phyloP scores from a whole-genome alignment of 2,797 vertebrate genomes.

The Phoxinus dragarum region DNA sequence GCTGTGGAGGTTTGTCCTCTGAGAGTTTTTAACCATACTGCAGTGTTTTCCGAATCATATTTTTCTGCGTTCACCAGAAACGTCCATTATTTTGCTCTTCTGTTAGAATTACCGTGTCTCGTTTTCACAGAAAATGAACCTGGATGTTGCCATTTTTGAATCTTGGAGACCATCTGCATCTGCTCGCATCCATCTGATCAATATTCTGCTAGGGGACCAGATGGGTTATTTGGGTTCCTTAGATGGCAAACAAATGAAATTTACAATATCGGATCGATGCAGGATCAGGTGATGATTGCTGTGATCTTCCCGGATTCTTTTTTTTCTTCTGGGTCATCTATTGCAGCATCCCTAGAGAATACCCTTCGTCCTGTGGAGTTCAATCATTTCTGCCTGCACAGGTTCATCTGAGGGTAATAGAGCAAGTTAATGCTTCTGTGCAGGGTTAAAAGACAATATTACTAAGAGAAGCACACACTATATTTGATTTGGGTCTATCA shows the following conservation, averaged over 20 bases:
- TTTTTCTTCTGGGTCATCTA: slow-evolving; percentile 46
- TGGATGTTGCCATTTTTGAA: slow-evolving; percentile 1
- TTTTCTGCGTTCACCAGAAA: not conserved
- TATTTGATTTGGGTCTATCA: slow-evolving; percentile 43
- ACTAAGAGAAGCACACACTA: slow-evolving; percentile 31
- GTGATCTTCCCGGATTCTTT: slow-evolving; percentile 58
- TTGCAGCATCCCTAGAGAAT: slow-evolving; percentile 42
- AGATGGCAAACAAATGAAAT: slow-evolving; percentile 61
- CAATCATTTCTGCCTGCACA: slow-evolving; percentile 52
- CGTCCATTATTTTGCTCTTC: not conserved
- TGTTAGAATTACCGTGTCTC: not conserved
- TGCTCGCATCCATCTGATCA: slow-evolving; percentile 28
- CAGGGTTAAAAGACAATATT: slow-evolving; percentile 53
- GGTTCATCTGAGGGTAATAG: slow-evolving; percentile 58
- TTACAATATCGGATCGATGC: slow-evolving; percentile 61
- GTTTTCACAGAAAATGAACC: not conserved
- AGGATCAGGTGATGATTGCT: slow-evolving; percentile 64
- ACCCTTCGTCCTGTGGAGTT: slow-evolving; percentile 52
- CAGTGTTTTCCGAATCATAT: not conserved
- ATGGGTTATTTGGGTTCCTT: slow-evolving; percentile 48
- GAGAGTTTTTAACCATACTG: slow-evolving; percentile 4
- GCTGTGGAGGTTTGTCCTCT: not conserved
- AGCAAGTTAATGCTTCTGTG: slow-evolving; percentile 59
- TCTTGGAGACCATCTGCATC: slow-evolving; percentile 6
- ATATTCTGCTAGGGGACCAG: slow-evolving; percentile 30